Evolutionary conservation across 2,113 vertebrate genomes (phyloP), one percentile per base, ranked within the genome.

Genomic region (Equus quagga): DNA sequence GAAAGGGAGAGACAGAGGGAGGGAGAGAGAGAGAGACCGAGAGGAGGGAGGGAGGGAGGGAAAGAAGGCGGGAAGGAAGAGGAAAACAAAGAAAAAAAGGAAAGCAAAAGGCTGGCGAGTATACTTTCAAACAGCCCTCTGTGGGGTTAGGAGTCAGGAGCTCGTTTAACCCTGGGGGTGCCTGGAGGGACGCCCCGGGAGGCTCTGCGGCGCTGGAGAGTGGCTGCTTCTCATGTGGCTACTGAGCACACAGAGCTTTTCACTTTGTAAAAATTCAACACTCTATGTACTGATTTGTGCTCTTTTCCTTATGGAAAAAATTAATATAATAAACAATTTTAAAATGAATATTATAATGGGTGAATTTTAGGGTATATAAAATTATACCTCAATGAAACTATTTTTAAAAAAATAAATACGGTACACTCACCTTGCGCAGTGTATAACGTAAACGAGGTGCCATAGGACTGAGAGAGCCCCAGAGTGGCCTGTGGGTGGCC

Each of bases 401-500:
- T 17, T 75, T 56, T 44, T 31, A 14, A n/a, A 73, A 72, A 73
- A 67, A 41, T 81, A 19, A 86, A 36, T 51, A 21, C 2, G 1
- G 15, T 64, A 28, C 36, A 36, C 58, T 65, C 0, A 18, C 49
- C 33, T 21, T 54, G 72, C 3, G 51, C 11, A 0, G 5, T 10
- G 19, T 23, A 2, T 36, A 18, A 28, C 12, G 17, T 1, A 60
- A 6, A 67, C 56, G 26, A 36, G 26, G 33, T 6, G 0, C 17
- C 12, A 4, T 0, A 49, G 56, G 69, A 19, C 15, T 5, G 33
- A 58, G 64, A 56, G 14, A 51, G 31, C 13, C 24, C 26, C 54
- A 12, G 56, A 23, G 33, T 0, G 41, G 46, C n/a, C 23, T 0
- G 0, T 8, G 17, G 15, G 6, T 15, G n/a, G 46, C 44, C 46